These are phyloP conservation scores for Andrena chrysosceles DNA, from an alignment of 2,888 invertebrate genomes.

Conservation along the genomic window DNA sequence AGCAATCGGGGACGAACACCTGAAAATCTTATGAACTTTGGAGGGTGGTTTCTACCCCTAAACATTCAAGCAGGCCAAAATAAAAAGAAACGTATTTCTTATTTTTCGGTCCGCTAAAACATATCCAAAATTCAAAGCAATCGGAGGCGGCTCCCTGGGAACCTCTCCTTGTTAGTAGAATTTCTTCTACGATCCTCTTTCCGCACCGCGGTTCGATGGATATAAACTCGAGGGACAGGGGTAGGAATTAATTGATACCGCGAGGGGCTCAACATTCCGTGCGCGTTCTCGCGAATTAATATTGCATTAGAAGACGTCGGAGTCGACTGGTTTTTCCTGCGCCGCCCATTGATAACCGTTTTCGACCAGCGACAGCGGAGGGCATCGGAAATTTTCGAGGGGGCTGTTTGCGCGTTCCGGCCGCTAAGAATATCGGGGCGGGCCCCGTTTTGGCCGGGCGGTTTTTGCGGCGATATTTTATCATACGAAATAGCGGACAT, in stretches of 20 bases:
- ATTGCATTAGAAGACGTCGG: constrained; percentile 48
- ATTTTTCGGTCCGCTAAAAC: no score
- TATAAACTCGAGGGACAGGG: constrained; percentile 18
- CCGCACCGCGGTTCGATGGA: constrained; percentile 17
- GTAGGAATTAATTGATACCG: constrained; percentile 44
- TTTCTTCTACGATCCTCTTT: not conserved
- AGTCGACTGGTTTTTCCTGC: constrained; percentile 44
- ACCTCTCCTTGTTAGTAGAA: no score
- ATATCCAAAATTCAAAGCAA: no score
- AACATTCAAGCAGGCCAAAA: no score
- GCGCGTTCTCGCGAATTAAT: constrained; percentile 55
- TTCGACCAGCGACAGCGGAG: not conserved
- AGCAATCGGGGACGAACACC: no score
- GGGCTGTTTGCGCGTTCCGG: constrained; percentile 47
- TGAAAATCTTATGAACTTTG: no score
- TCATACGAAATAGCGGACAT: constrained; percentile 82
- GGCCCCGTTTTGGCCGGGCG: constrained; percentile 43
- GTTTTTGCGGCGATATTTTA: constrained; percentile 81
- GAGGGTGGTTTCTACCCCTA: no score
- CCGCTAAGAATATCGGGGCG: constrained; percentile 47
- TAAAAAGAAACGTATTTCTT: no score
- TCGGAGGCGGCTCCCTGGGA: no score
- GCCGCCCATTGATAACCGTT: constrained; percentile 60
- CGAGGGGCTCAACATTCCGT: constrained; percentile 39
- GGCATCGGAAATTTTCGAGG: constrained; percentile 48